These are phyloP conservation scores for Drosophila greeni DNA, from an alignment of 2,888 invertebrate genomes.

Conservation along the genomic window DNA sequence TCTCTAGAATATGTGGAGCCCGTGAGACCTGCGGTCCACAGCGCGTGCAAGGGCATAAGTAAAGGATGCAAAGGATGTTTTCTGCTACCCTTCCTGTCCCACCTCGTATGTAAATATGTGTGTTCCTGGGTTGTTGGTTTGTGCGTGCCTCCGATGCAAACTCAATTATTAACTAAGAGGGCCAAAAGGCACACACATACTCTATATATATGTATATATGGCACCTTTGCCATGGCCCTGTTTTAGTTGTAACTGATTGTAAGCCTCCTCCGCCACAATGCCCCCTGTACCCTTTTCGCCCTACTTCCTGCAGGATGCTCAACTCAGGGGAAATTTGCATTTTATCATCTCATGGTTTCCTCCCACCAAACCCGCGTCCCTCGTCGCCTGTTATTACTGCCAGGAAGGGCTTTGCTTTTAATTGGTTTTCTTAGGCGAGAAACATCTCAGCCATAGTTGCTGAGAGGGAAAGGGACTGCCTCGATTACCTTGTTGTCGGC, in stretches of 20 bases:
- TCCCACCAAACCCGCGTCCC: conserved; percentile 15
- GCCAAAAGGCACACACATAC: conserved; percentile 52
- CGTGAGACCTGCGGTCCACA: conserved; percentile 35
- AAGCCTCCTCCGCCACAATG: not conserved
- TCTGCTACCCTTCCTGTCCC: not conserved
- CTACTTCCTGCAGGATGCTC: conserved; percentile 19
- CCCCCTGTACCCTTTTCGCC: not conserved
- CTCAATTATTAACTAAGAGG: conserved; percentile 69
- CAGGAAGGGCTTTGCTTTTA: conserved; percentile 65
- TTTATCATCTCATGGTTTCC: conserved; percentile 60
- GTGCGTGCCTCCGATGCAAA: conserved; percentile 70
- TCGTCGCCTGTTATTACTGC: conserved; percentile 29
- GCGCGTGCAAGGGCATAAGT: conserved; percentile 52
- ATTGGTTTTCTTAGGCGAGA: conserved; percentile 61
- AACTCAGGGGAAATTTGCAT: conserved; percentile 71
- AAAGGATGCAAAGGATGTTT: conserved; percentile 33
- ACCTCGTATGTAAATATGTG: conserved; percentile 18
- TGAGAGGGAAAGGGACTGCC: conserved; percentile 8
- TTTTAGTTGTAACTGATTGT: conserved; percentile 46
- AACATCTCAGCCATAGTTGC: conserved; percentile 27
- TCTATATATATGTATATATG: not conserved
- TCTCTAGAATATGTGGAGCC: conserved; percentile 9
- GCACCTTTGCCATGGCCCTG: conserved; percentile 49
- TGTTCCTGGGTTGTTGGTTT: conserved; percentile 31
- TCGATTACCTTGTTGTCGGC: conserved; percentile 20